phyloP scores from a whole-genome alignment of 2,797 vertebrate genomes.

The Peromyscus aztecus region DNA sequence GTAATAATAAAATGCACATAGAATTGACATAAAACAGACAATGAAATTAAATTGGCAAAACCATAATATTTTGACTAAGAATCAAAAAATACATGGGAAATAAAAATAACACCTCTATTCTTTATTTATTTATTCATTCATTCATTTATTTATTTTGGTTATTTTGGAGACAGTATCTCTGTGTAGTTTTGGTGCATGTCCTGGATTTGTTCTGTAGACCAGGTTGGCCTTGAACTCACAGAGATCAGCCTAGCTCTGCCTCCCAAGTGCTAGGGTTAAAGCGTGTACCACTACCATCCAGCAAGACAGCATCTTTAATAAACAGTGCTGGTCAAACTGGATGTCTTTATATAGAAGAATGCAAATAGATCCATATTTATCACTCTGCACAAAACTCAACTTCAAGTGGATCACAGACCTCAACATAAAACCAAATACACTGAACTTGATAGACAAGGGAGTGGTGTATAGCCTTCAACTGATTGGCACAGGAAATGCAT shows the following conservation, averaged over 20 bases:
- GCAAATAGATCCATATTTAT: not conserved
- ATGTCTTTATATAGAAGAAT: not conserved
- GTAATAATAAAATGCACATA: not conserved
- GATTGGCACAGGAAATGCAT: not conserved
- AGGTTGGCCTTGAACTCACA: too few relatives aligned
- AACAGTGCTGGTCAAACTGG: not conserved
- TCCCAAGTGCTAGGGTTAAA: too few relatives aligned
- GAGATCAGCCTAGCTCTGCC: too few relatives aligned
- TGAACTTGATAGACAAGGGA: not conserved
- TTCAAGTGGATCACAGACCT: not conserved
- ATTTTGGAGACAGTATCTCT: too few relatives aligned
- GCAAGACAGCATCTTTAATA: not conserved
- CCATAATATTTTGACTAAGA: not conserved
- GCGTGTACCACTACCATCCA: too few relatives aligned
- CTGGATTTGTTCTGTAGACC: too few relatives aligned
- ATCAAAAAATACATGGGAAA: not conserved
- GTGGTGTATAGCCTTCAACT: not conserved
- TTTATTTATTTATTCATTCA: too few relatives aligned
- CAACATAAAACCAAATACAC: not conserved
- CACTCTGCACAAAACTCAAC: not conserved
- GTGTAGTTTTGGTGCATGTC: too few relatives aligned
- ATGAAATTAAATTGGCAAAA: not conserved
- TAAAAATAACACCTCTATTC: not conserved
- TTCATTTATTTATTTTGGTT: too few relatives aligned
- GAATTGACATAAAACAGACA: not conserved